phyloP scores from a whole-genome alignment of 2,888 invertebrate species.

The Arctia plantaginis region DNA sequence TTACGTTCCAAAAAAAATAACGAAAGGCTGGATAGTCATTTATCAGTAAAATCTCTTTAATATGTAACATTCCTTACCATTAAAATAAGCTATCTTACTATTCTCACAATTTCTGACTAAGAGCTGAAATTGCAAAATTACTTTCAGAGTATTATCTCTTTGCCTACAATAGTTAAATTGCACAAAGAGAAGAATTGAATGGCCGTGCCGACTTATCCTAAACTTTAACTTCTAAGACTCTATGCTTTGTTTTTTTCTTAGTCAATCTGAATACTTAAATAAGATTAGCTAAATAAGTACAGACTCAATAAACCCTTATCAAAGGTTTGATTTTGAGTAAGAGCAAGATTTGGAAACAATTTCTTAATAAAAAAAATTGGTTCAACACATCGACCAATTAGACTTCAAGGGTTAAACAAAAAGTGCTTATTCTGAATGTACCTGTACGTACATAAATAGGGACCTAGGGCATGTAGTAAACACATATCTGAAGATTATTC shows the following conservation, averaged over 20 bases:
- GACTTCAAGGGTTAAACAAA: not conserved
- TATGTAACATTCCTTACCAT: not conserved
- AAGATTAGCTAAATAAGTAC: constrained; percentile 36
- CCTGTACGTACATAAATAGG: not conserved
- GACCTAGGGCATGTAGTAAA: not conserved
- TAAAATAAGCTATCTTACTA: constrained; percentile 15
- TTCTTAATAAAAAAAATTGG: not conserved
- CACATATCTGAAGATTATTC: not conserved
- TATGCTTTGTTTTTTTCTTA: constrained; percentile 56
- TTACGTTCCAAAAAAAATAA: not conserved
- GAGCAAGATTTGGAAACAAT: constrained; percentile 13
- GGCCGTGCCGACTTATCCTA: constrained; percentile 61
- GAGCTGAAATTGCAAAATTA: constrained; percentile 59
- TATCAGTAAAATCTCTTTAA: not conserved
- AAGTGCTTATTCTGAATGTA: not conserved
- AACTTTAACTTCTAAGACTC: constrained; percentile 65
- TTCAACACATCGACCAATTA: not conserved
- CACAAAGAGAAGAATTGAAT: constrained; percentile 77
- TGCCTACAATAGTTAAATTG: constrained; percentile 73
- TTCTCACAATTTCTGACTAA: constrained; percentile 39
- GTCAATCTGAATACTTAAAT: constrained; percentile 32
- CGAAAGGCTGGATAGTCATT: not conserved
- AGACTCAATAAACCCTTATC: constrained; percentile 21
- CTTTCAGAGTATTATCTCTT: constrained; percentile 63
- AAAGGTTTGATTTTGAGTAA: constrained; percentile 7